These are phyloP conservation scores for Podargus strigoides DNA, from an alignment of 2,797 vertebrate species.

Conservation along the genomic window DNA sequence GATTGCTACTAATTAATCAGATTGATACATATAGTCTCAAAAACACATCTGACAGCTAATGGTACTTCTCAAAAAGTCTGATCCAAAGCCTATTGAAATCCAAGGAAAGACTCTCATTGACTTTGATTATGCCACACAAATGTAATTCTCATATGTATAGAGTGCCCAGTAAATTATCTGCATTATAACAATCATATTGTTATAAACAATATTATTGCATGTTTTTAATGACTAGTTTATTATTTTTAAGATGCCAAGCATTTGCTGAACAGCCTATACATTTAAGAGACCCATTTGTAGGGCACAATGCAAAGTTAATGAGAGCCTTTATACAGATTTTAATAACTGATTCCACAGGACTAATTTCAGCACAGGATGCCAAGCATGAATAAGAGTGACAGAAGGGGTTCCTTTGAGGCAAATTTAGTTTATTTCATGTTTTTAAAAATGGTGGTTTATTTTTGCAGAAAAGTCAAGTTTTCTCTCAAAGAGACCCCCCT, in stretches of 20 bases:
- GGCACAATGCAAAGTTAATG: slow-evolving; percentile 33
- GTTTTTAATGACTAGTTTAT: slow-evolving; percentile 5
- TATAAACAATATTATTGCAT: slow-evolving; percentile 29
- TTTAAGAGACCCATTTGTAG: background rate
- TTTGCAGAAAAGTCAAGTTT: background rate
- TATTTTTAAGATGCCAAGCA: slow-evolving; percentile 23
- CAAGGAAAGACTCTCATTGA: slow-evolving; percentile 19
- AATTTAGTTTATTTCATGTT: background rate
- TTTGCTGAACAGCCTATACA: slow-evolving; percentile 14
- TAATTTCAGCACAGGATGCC: slow-evolving; percentile 26
- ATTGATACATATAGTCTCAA: slow-evolving; percentile 47
- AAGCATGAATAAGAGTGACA: background rate
- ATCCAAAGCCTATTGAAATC: slow-evolving; percentile 38
- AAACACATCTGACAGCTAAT: slow-evolving; percentile 53
- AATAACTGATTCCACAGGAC: background rate
- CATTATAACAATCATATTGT: slow-evolving; percentile 5
- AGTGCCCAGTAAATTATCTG: slow-evolving; percentile 12
- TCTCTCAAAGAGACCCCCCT: background rate
- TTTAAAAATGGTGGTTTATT: background rate
- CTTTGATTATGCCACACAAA: slow-evolving; percentile 45
- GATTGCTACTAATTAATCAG: slow-evolving; percentile 53
- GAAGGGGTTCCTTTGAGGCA: background rate
- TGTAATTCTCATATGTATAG: background rate
- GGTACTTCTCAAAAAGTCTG: slow-evolving; percentile 8
- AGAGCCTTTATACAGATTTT: slow-evolving; percentile 11